A percentile compares a stretch with the other conserved stretches of the same genome.
Evolutionary conservation across 2,888 invertebrate species (phyloP).

Genomic region (Acanthosepion lycidas): DNA sequence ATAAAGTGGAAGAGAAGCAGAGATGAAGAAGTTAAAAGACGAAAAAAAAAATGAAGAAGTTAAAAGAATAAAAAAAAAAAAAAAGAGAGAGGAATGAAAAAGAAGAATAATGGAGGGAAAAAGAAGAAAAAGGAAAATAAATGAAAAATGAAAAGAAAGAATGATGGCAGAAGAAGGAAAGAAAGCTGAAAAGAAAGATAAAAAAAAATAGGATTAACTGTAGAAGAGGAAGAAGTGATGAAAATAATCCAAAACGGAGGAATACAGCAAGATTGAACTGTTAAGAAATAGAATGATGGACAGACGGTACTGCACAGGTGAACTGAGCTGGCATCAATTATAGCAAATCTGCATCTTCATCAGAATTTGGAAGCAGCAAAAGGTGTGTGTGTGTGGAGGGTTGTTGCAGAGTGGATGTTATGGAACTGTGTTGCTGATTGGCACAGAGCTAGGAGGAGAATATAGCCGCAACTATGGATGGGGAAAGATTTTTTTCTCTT

Average conservation of each 20-base stretch:
- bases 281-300: not conserved
- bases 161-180: not conserved
- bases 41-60: no score
- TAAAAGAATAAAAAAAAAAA: not conserved
- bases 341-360: slow-evolving; percentile 33
- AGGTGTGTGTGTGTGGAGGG: not conserved
- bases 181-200: not conserved
- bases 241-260: not conserved
- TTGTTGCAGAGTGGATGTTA: not conserved
- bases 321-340: slow-evolving; percentile 18
- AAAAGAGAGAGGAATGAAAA: not conserved
- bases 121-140: not conserved
- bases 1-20: not conserved
- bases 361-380: slow-evolving; percentile 4
- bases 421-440: not conserved
- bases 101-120: not conserved
- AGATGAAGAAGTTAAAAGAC: not conserved
- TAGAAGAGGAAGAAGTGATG: not conserved
- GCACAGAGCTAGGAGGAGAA: not conserved
- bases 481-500: not conserved
- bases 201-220: not conserved
- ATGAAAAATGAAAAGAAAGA: not conserved
- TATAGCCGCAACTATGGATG: not conserved
- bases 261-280: not conserved
- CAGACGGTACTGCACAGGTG: not conserved